Percentiles rank a stretch among this genome's conserved stretches.
Evolutionary conservation across 1,140 invertebrate species (phyloP).

Genomic region (Danaus plexippus): DNA sequence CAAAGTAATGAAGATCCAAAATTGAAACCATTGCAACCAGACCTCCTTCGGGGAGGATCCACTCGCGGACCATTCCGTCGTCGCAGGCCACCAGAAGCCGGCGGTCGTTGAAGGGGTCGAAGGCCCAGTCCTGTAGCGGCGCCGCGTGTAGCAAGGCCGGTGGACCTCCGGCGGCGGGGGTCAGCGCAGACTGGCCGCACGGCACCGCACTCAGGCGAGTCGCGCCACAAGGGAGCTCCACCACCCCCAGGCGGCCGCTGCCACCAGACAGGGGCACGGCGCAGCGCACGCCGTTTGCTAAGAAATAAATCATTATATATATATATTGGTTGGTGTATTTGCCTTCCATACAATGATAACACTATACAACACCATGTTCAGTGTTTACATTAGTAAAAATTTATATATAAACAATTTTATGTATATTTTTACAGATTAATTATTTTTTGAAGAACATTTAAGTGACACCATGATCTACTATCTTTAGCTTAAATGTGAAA

Average conservation of each 20-base stretch:
- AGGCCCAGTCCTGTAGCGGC: slow-evolving; percentile 92
- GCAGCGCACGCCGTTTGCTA: slow-evolving; percentile 87
- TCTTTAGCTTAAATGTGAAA: too few species aligned
- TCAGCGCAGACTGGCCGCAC: slow-evolving; percentile 80
- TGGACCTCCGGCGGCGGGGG: slow-evolving; percentile 81
- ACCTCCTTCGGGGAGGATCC: slow-evolving; percentile 80
- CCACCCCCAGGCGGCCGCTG: slow-evolving; percentile 90
- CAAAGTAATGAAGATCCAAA: too few species aligned
- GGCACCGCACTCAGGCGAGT: slow-evolving; percentile 57
- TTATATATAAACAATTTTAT: too few species aligned
- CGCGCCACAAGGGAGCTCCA: slow-evolving; percentile 79
- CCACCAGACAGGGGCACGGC: slow-evolving; percentile 90
- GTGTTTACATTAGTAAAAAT: too few species aligned
- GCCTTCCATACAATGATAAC: background rate
- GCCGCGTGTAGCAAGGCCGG: slow-evolving; percentile 89
- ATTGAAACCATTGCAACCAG: slow-evolving; percentile 13
- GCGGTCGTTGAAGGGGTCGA: slow-evolving; percentile 91
- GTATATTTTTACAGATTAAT: too few species aligned
- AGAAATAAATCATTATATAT: slow-evolving; percentile 11
- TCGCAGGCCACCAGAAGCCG: slow-evolving; percentile 90
- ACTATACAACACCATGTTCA: too few species aligned
- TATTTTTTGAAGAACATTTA: too few species aligned
- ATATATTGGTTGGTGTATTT: background rate
- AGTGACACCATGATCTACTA: too few species aligned
- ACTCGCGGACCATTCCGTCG: slow-evolving; percentile 90